These are phyloP conservation scores for Danio jaintianensis DNA, from an alignment of 2,797 vertebrate genomes.

Conservation along the genomic window DNA sequence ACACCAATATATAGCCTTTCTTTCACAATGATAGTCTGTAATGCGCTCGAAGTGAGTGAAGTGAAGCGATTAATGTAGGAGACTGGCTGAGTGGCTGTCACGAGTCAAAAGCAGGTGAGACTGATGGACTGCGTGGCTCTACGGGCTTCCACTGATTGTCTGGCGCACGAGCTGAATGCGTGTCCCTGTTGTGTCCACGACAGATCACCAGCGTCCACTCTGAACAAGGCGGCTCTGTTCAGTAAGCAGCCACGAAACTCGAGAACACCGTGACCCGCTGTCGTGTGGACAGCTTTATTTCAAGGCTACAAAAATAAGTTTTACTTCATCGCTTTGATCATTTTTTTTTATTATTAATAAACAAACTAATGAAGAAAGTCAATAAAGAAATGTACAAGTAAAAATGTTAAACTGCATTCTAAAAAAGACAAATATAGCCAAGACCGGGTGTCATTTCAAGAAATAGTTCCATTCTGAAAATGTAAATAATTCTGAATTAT, in stretches of 20 bases:
- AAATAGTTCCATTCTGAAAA: too few relatives aligned
- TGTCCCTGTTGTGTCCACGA: slow-evolving; percentile 60
- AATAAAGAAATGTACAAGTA: too few relatives aligned
- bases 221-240: slow-evolving; percentile 67
- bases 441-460: too few relatives aligned
- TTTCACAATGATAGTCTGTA: neutral
- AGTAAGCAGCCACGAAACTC: slow-evolving; percentile 58
- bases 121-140: slow-evolving; percentile 37
- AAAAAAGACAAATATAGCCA: too few relatives aligned
- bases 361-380: too few relatives aligned
- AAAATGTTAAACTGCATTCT: too few relatives aligned
- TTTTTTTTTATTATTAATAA: too few relatives aligned
- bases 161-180: slow-evolving; percentile 56
- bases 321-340: neutral
- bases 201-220: slow-evolving; percentile 55
- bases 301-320: slow-evolving; percentile 6
- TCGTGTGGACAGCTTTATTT: slow-evolving; percentile 54
- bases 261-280: slow-evolving; percentile 59
- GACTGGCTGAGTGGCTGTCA: slow-evolving; percentile 20
- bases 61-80: slow-evolving; percentile 6
- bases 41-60: neutral
- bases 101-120: slow-evolving; percentile 49
- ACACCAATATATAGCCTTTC: too few relatives aligned
- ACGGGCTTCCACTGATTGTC: slow-evolving; percentile 46
- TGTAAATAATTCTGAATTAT: too few relatives aligned